Conservation (phyloP, 1,140 invertebrate species). For the Drosophila seguyi region DNA sequence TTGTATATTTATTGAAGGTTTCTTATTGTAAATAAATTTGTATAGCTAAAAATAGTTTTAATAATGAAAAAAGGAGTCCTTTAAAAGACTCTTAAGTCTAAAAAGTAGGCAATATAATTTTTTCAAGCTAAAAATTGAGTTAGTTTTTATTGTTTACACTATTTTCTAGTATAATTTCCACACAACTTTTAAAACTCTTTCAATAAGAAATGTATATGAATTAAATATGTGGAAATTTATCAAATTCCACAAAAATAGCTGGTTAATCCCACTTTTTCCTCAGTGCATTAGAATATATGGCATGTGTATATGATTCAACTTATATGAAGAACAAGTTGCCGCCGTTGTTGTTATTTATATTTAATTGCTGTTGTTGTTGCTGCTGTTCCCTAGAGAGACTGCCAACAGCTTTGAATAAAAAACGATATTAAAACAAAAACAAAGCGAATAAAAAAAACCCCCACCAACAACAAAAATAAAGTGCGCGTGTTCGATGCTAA, state of each 20-base stretch:
- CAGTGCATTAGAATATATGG: background rate
- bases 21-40: background rate
- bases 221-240: background rate
- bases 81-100: background rate
- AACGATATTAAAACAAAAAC: conserved; percentile 32
- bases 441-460: conserved; percentile 7
- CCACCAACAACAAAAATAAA: background rate
- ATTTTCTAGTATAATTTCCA: background rate
- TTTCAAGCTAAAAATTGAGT: background rate
- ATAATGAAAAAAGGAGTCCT: background rate
- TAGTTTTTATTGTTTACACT: background rate
- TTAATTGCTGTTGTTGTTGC: conserved; percentile 20
- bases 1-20: too few species aligned
- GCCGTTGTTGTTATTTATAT: conserved; percentile 21
- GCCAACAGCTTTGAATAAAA: conserved; percentile 34
- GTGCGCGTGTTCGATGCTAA: conserved; percentile 34
- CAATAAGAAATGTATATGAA: too few species aligned
- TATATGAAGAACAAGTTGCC: conserved; percentile 57
- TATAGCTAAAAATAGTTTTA: background rate
- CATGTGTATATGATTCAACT: conserved; percentile 12
- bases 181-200: background rate
- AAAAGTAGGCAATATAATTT: background rate
- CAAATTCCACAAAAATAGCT: too few species aligned
- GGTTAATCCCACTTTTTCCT: too few species aligned
- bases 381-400: conserved; percentile 23